Evolutionary conservation across 2,888 invertebrate species (phyloP), one percentile per base, ranked within the genome.

Genomic region (Drosophila greeni): DNA sequence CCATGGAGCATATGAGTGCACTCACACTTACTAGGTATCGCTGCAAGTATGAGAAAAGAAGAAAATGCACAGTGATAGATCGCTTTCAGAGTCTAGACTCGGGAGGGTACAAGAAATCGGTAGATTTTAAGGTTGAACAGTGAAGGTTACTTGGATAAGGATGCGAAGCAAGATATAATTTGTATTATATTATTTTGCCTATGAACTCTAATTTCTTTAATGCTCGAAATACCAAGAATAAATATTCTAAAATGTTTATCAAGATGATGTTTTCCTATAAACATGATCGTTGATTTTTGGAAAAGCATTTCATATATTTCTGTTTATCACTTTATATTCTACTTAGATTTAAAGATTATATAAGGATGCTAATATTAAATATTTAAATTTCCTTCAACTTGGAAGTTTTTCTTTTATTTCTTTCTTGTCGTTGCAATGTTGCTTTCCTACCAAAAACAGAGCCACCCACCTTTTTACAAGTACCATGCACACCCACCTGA

Each of bases 1-100:
- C 76, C 53, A 47, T 65, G 45, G n/a, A 40, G 45, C 29, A 43
- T 52, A 40, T 59, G 40, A 55, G 24, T 54, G 34, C 34, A 34
- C 4, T 49, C 24, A 16, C 16, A 26, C 26, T 3, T 40, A 7
- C 11, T 60, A 37, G 48, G 16, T 11, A 47, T 39, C 18, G 45
- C 8, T 20, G 29, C 45, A 20, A 14, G 26, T 29, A 8, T 29
- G n/a, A 7, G 16, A 14, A 45, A 45, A 14, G 8, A 14, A 14
- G 0, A 1, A 29, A 20, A 43, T 1, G 0, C 26, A 4, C 45
- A 14, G 45, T 45, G 18, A 45, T 18, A 45, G 43, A 43, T 43
- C 26, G 16, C 7, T 29, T 29, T 1, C 4, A 43, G 26, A 26
- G 26, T 11, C 16, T 26, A 16, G 42, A 20, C 20, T 40, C 0